Percentiles rank a stretch among this genome's conserved stretches.
Evolutionary conservation across 2,113 vertebrate genomes (phyloP).

Genomic region (Pristiophorus japonicus): DNA sequence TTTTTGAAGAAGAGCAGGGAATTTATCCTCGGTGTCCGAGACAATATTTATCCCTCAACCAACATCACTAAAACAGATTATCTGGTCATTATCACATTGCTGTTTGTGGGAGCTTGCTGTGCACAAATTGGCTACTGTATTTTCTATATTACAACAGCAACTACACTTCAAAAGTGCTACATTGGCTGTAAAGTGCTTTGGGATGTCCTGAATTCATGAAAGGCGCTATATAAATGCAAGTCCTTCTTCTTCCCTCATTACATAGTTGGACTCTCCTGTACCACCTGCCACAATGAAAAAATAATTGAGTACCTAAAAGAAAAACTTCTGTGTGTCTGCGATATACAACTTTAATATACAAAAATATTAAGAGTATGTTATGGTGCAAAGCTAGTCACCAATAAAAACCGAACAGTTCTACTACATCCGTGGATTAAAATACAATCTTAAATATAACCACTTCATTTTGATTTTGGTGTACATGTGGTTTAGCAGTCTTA

Average conservation of each 20-base stretch:
- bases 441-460: not conserved
- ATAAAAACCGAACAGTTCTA: not conserved
- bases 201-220: not conserved
- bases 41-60: not conserved
- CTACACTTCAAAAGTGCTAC: not conserved
- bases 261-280: not conserved
- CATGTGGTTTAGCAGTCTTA: not conserved
- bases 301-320: not conserved
- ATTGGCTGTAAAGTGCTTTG: not conserved
- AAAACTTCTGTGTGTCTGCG: not conserved
- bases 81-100: not conserved
- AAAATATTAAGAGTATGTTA: not conserved
- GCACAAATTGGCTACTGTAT: not conserved
- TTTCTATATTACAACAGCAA: not conserved
- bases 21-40: no score
- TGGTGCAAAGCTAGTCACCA: not conserved
- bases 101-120: not conserved
- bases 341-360: no score
- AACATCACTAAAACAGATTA: not conserved
- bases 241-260: not conserved
- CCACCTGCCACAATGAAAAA: not conserved
- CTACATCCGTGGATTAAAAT: not conserved
- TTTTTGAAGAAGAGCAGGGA: no score
- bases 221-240: not conserved
- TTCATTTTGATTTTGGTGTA: not conserved